Percentiles rank a stretch among this genome's conserved stretches.
These are phyloP conservation scores for Rattus rattus DNA, from an alignment of 2,113 vertebrate genomes.

Conservation along the genomic window DNA sequence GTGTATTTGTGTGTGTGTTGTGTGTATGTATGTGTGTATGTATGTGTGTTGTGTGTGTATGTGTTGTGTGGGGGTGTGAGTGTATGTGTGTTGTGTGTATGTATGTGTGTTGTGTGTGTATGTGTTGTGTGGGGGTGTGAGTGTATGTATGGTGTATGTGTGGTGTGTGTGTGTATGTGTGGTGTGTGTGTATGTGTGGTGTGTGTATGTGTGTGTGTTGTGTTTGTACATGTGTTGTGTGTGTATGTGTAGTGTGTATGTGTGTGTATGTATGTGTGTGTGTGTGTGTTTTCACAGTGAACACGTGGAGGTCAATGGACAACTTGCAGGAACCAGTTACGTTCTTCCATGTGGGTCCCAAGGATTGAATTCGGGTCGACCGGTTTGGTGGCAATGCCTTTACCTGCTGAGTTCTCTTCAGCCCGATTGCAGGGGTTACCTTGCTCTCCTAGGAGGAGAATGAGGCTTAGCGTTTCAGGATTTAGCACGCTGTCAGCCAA, in stretches of 20 bases:
- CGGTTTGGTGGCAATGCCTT: not conserved
- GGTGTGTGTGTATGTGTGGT: not conserved
- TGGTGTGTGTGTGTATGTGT: too few relatives aligned
- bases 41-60: not conserved
- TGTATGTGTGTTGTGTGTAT: not conserved
- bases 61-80: not conserved
- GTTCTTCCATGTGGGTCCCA: not conserved
- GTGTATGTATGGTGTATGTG: not conserved
- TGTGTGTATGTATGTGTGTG: not conserved
- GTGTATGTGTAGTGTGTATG: not conserved
- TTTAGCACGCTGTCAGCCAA: not conserved
- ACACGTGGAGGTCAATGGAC: not conserved
- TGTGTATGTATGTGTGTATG: not conserved
- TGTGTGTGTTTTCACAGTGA: not conserved
- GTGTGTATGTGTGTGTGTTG: not conserved
- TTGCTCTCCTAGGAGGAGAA: not conserved
- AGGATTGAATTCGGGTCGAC: not conserved
- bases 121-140: not conserved
- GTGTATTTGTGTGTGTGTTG: not conserved
- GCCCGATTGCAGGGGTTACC: fast-evolving
- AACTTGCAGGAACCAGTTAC: not conserved
- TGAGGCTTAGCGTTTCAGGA: not conserved
- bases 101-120: not conserved
- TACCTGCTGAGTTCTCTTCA: not conserved
- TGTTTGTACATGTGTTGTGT: not conserved